phyloP scores from a whole-genome alignment of 2,888 invertebrate genomes.

The Drosophila testacea region DNA sequence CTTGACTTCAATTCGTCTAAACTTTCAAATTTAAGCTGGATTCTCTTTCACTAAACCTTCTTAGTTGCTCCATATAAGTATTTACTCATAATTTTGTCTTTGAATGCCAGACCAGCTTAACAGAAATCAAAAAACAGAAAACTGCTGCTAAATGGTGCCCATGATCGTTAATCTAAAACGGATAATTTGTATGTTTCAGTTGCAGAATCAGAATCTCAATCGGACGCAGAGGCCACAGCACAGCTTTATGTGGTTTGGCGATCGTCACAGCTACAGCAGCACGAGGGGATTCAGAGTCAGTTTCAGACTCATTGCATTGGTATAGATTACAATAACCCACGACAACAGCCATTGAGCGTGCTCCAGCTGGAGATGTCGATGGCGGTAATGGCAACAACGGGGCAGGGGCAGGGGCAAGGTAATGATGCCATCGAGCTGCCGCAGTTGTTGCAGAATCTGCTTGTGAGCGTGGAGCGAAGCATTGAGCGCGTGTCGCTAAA shows the following conservation, averaged over 20 bases:
- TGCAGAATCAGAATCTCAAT: conserved; percentile 48
- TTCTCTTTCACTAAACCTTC: neutral
- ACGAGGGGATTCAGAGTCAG: conserved; percentile 46
- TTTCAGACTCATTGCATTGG: conserved; percentile 81
- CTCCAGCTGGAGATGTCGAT: conserved; percentile 82
- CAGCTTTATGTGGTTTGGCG: conserved; percentile 83
- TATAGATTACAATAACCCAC: conserved; percentile 82
- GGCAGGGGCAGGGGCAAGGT: conserved; percentile 74
- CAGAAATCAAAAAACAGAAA: neutral
- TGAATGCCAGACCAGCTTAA: conserved; percentile 4
- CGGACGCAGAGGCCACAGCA: conserved; percentile 58
- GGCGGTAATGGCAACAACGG: conserved; percentile 61
- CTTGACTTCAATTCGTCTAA: too few relatives aligned
- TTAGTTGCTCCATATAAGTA: conserved; percentile 6
- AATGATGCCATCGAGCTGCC: conserved; percentile 86
- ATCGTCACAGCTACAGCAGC: conserved; percentile 56
- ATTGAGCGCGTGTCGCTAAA: conserved; percentile 89
- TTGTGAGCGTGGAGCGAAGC: conserved; percentile 89
- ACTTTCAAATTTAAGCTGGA: neutral
- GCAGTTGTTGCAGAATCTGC: conserved; percentile 88
- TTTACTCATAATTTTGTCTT: neutral
- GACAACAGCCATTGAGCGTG: conserved; percentile 79
- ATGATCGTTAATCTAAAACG: conserved; percentile 21
- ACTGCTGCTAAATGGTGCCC: neutral
- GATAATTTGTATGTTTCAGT: conserved; percentile 21